These are phyloP conservation scores for Choreutis nemorana DNA, from an alignment of 2,888 invertebrate species.

Conservation along the genomic window DNA sequence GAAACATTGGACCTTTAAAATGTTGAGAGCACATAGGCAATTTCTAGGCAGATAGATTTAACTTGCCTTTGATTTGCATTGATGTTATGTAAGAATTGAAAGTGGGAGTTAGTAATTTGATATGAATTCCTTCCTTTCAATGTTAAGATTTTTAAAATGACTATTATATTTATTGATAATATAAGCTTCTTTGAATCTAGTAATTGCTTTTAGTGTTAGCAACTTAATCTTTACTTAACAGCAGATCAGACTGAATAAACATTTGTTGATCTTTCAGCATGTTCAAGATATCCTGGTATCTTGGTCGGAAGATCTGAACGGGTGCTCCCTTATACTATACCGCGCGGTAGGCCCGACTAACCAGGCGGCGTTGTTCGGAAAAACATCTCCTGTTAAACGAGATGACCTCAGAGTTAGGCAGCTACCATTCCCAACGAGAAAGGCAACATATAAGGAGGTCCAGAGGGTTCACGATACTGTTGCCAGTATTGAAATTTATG, in stretches of 20 bases:
- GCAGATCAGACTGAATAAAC: no score
- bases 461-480: constrained; percentile 76
- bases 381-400: constrained; percentile 71
- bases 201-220: no score
- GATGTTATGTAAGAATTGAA: no score
- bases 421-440: constrained; percentile 83
- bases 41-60: no score
- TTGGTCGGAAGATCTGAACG: constrained; percentile 73
- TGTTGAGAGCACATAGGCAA: background rate
- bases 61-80: no score
- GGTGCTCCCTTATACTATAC: constrained; percentile 77
- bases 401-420: constrained; percentile 70
- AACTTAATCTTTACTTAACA: no score
- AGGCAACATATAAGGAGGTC: constrained; percentile 83
- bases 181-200: no score
- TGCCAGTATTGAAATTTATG: constrained; percentile 71
- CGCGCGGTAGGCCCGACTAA: constrained; percentile 79
- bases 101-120: no score
- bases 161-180: no score
- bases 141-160: no score
- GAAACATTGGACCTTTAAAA: background rate
- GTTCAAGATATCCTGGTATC: constrained; percentile 73
- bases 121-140: no score
- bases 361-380: constrained; percentile 78
- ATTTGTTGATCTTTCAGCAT: constrained; percentile 73